These are phyloP conservation scores for Bombyx mori DNA, from an alignment of 1,140 invertebrate genomes.

Conservation along the genomic window DNA sequence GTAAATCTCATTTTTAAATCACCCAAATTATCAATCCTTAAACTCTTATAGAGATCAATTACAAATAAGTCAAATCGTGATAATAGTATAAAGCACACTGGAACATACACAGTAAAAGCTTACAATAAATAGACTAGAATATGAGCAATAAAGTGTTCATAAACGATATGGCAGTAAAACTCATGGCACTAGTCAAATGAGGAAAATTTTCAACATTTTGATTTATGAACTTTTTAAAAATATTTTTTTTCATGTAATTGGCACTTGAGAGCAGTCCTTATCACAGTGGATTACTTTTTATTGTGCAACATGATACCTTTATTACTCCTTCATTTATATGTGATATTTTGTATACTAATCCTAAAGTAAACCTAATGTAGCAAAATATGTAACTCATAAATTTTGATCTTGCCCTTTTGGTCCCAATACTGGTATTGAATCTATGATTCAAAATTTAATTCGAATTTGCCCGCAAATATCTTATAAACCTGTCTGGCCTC, in stretches of 20 bases:
- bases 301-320: constrained; percentile 28
- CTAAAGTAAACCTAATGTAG: constrained; percentile 6
- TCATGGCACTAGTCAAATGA: constrained; percentile 46
- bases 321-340: constrained; percentile 10
- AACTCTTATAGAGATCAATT: constrained; percentile 35
- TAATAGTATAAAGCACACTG: background rate
- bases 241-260: constrained; percentile 27
- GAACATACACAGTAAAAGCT: constrained; percentile 24
- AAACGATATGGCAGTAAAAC: constrained; percentile 47
- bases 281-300: constrained; percentile 50
- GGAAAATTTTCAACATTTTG: constrained; percentile 9
- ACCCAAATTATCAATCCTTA: constrained; percentile 7
- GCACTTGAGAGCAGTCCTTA: constrained; percentile 49
- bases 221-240: constrained; percentile 13
- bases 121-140: constrained; percentile 67
- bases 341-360: constrained; percentile 8
- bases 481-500: constrained; percentile 5
- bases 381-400: background rate
- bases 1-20: constrained; percentile 27
- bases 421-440: constrained; percentile 50
- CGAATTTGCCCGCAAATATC: background rate
- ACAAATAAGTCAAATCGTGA: constrained; percentile 7
- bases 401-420: constrained; percentile 24
- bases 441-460: constrained; percentile 41
- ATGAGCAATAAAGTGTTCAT: constrained; percentile 64